Base-by-base conservation (phyloP, 1,140 invertebrate genomes). In the Zaprionus ornatus region DNA sequence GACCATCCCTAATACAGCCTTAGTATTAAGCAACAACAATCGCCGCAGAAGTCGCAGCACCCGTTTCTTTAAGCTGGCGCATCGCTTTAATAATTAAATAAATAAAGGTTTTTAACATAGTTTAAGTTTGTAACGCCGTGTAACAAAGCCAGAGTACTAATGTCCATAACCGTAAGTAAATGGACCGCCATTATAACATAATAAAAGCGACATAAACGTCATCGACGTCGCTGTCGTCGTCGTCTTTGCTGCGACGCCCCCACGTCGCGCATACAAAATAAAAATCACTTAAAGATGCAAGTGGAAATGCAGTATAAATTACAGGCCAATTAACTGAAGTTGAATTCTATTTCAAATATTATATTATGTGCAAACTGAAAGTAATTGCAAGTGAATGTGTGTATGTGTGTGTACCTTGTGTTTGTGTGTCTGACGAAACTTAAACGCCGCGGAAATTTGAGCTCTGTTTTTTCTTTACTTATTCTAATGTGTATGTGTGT, bases 131-230 rank as follows among this genome's bases (percentile, higher is more conserved):
- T 42, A 90, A 71, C 74, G 75, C 56, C 68, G 78, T 74, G 76
- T 73, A 82, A 88, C 65, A 81, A 79, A 90, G 71, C 63, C 67
- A 79, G 75, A 82, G 57, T 76, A 85, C 88, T 91, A 83, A 91
- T 91, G 88, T 91, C 88, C 84, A 91, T 91, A 85, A 91, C 88
- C 88, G 88, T 91, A 91, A 91, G 88, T 91, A 68, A 25, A 10
- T 21, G 54, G 42, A 27, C 9, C 42, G 35, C 4, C 25, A 59
- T 45, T 23, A 56, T 40, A 29, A 54, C 42, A 45, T 10, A 48
- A 66, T 21, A 55, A 55, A 35, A 12, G 9, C 35, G 40, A 63
- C 35, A 73, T 50, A 32, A 35, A 71, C 37, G 52, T 42, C 57
- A 17, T 65, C 57, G 69, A 71, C 68, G 35, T 45, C n/a, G 4